Base-by-base conservation (phyloP, 1,140 invertebrate genomes). In the Pygmarrhopalites habei region DNA sequence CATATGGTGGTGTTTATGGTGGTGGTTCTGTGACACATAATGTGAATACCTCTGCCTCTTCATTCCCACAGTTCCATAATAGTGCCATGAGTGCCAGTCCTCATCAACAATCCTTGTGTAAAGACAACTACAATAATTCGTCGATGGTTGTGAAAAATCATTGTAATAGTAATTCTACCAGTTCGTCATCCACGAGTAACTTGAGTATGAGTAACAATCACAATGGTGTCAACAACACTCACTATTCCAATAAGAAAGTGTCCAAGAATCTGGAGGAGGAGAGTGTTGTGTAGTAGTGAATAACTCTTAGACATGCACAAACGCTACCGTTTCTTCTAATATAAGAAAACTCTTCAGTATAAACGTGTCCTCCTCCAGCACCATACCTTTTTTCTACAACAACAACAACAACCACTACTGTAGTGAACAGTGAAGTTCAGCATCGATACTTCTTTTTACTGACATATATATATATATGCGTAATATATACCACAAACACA, bases 231-330 rank as follows among this genome's bases (percentile, higher is more conserved):
- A 53, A 30, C 23, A 56, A 35, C 28, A 19, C 29, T 56, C 19
- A 39, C 53, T 21, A 56, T 23, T 56, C 10, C 46, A 23, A 30
- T 10, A 65, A 71, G 51, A 71, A 71, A 60, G 66, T 71, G 26
- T 71, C 69, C n/a, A 71, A 71, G 47, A 68, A 62, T 59, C 56
- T 71, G 7, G 69, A 71, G 55, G 69, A 71, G 44, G 69, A 71
- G 35, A 71, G 69, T 61, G 69, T 71, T 32, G 69, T 71, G 58
- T 71, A 64, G 28, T 29, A 52, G 32, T 35, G 32, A 35, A 7
- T 35, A 7, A 35, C 5, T 35, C 15, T 35, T 35, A 35, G 5
- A 35, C 5, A 35, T 7, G 5, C 5, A 35, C 32, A 7, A 35
- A 35, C 5, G 5, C 5, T 7, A 35, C 15, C 5, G 15, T 7